Conservation (phyloP, 92 coral and sea anemone species). For the Umimayanthus chanpuru region DNA sequence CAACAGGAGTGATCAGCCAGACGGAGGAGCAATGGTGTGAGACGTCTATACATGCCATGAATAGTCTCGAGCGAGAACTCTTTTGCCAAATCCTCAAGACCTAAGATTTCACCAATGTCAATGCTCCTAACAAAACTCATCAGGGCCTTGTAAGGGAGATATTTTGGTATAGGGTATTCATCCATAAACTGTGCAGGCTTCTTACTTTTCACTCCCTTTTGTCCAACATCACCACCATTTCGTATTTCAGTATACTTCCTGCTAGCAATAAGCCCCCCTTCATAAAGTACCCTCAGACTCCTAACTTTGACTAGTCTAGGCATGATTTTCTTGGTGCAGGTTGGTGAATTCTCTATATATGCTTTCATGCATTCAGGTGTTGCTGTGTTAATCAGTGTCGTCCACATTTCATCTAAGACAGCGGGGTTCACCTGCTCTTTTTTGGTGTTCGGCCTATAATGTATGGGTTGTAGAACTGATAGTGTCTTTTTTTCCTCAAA, state of each 20-base stretch:
- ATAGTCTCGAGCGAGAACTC: no score
- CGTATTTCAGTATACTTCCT: conserved; percentile 65
- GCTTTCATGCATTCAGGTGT: conserved; percentile 46
- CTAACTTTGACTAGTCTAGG: conserved; percentile 63
- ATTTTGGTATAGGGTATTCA: conserved; percentile 58
- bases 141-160: conserved; percentile 60
- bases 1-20: conserved; percentile 54
- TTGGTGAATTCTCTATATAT: conserved; percentile 53
- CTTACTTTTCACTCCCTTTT: conserved; percentile 40
- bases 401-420: conserved; percentile 65
- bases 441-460: no score
- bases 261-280: conserved; percentile 60
- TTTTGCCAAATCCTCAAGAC: conserved; percentile 42
- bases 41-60: conserved; percentile 55
- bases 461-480: no score
- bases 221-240: conserved; percentile 52
- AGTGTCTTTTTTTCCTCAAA: no score
- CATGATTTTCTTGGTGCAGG: conserved; percentile 50
- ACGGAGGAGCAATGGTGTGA: conserved; percentile 51
- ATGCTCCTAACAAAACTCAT: conserved; percentile 36
- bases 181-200: conserved; percentile 46
- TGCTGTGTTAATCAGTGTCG: conserved; percentile 59
- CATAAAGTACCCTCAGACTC: conserved; percentile 68
- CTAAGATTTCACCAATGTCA: conserved; percentile 54
- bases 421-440: no score